Percentiles rank a stretch among this genome's conserved stretches.
phyloP scores from a whole-genome alignment of 2,797 vertebrate genomes.

The Fundulus diaphanus region DNA sequence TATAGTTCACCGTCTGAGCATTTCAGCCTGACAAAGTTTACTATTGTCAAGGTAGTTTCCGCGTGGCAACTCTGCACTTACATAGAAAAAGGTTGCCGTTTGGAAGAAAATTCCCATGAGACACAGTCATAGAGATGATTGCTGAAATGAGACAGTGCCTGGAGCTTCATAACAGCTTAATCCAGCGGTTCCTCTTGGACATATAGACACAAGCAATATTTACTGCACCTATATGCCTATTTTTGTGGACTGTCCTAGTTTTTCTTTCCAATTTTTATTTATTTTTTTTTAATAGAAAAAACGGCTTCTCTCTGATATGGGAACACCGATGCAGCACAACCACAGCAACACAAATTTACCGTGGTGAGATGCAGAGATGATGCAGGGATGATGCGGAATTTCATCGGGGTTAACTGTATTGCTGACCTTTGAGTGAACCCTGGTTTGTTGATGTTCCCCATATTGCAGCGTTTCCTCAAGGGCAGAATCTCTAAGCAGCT shows the following conservation, averaged over 20 bases:
- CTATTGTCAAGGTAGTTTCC: conserved; percentile 20
- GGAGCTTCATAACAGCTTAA: conserved; percentile 27
- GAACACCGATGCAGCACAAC: conserved; percentile 25
- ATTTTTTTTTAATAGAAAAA: conserved; percentile 11
- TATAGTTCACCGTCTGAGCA: conserved; percentile 24
- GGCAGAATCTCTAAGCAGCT: conserved; percentile 80
- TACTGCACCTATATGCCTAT: conserved; percentile 61
- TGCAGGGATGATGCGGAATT: conserved; percentile 51
- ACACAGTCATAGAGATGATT: conserved; percentile 47
- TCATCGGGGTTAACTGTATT: conserved; percentile 65
- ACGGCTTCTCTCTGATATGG: conserved; percentile 27
- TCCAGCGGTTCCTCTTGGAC: conserved; percentile 16
- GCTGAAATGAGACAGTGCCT: conserved; percentile 42
- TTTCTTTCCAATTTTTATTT: conserved; percentile 33
- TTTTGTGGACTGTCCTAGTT: conserved; percentile 70
- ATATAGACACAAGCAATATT: conserved; percentile 47
- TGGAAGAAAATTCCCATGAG: conserved; percentile 21
- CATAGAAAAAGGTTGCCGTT: conserved; percentile 21
- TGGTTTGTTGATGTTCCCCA: conserved; percentile 74
- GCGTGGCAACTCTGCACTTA: conserved; percentile 31
- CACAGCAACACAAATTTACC: conserved; percentile 39
- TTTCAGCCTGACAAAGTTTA: conserved; percentile 17
- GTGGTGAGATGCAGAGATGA: conserved; percentile 45
- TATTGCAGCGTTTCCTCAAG: conserved; percentile 77
- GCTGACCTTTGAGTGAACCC: conserved; percentile 81